phyloP scores from a whole-genome alignment of 2,113 vertebrate genomes.

The Phalacrocorax carbo region DNA sequence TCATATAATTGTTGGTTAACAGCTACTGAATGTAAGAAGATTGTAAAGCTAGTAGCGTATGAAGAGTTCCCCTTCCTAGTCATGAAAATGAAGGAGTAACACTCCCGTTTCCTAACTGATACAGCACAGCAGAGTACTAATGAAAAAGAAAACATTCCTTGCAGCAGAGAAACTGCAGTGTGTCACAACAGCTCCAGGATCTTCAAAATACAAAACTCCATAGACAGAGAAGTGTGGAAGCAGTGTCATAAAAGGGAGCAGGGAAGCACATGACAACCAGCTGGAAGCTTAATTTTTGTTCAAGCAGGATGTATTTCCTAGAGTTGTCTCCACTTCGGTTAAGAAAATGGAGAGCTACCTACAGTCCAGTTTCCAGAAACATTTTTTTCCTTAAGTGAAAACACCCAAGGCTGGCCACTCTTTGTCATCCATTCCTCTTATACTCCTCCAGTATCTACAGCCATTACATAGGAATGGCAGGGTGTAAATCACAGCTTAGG shows the following conservation, averaged over 20 bases:
- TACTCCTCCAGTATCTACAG: not conserved
- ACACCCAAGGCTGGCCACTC: not conserved
- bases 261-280: not conserved
- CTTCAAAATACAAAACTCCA: not conserved
- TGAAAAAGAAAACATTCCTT: not conserved
- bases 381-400: not conserved
- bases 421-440: not conserved
- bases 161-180: not conserved
- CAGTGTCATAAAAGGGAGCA: not conserved
- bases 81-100: not conserved
- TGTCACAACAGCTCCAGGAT: not conserved
- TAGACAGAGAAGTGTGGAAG: not conserved
- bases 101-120: not conserved
- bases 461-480: accelerated
- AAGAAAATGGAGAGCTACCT: not conserved
- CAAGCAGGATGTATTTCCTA: not conserved
- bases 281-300: not conserved
- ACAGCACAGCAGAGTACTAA: accelerated
- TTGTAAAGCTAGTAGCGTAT: not conserved
- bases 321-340: not conserved
- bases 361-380: not conserved
- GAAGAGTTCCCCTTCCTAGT: not conserved
- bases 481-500: not conserved
- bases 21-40: not conserved
- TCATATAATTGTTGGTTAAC: not conserved